Evolutionary conservation across 2,888 invertebrate genomes (phyloP), one percentile per base, ranked within the genome.

Genomic region (Cantharis nigra): DNA sequence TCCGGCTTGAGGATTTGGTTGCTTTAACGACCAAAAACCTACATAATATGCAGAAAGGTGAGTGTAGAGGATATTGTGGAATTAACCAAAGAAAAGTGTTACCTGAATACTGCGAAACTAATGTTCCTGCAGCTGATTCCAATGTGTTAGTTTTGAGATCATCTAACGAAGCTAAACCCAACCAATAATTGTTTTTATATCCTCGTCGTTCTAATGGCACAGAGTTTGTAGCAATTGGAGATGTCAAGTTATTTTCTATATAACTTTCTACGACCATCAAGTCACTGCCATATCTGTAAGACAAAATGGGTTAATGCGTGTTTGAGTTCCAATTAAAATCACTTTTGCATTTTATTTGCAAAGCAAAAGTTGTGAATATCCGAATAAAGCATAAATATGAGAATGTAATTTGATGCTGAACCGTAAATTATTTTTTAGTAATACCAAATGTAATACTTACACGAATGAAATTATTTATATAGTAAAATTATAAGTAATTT

Each of bases 81-180:
- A 26, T 23, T 26, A 23, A n/a, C 23, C 78, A 81, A 49, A n/a
- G 49, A n/a, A 7, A 49, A 49, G 49, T 49, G 5, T 84, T 87
- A 92, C 97, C 97, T 80, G 97, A 96, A 87, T 97, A 97, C 89
- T 97, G 97, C 9, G 97, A 97, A 78, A 97, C 95, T 83, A 97
- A 91, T 80, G 95, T 93, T 73, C 97, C 97, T 72, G 96, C 95
- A 26, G 97, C 97, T 4, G 97, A 97, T 90, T 97, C 97, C 79
- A 98, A 90, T n/a, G 97, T 97, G 88, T 97, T 97, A 69, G 97
- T 98, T 87, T 96, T 92, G 74, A 98, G 92, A 89, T 97, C 97
- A 89, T 97, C 97, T 79, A 97, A 92, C 49, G 97, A 95, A 69
- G 96, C 95, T 83, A 97, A 91, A 75, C 97, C 97, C 78, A 97